Percentiles rank a stretch among this genome's conserved stretches.
These are phyloP conservation scores for Alces alces DNA, from an alignment of 2,113 vertebrate genomes.

Conservation along the genomic window DNA sequence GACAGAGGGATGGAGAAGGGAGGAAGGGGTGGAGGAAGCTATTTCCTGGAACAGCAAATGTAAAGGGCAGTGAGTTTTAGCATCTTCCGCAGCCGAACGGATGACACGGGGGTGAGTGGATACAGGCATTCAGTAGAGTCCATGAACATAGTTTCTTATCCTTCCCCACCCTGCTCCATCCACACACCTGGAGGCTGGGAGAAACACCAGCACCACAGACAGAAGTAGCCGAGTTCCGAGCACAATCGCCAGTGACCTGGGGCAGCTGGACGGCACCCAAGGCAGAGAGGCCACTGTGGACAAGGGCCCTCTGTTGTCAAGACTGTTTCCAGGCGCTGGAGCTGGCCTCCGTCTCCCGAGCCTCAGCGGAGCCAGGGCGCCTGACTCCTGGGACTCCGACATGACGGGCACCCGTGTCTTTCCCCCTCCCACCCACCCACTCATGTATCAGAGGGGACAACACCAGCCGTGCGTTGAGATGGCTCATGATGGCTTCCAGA, in stretches of 20 bases:
- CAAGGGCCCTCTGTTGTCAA: too few species aligned
- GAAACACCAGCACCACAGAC: not conserved
- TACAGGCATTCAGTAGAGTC: not conserved
- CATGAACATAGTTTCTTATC: not conserved
- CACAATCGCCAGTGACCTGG: not conserved
- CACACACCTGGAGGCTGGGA: not conserved
- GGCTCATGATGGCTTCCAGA: not conserved
- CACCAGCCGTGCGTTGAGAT: too few species aligned
- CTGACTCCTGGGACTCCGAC: not conserved
- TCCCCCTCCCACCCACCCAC: not conserved
- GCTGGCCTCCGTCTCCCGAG: not conserved
- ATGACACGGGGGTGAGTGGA: not conserved
- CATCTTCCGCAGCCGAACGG: not conserved
- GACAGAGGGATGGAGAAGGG: not conserved
- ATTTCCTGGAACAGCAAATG: not conserved
- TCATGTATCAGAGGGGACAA: too few species aligned
- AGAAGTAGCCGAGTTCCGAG: not conserved
- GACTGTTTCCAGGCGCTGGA: not conserved
- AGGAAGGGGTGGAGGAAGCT: not conserved
- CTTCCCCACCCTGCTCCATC: not conserved
- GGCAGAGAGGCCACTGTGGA: not conserved
- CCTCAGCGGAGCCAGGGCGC: not conserved
- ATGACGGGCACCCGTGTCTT: fast-evolving
- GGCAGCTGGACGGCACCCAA: not conserved
- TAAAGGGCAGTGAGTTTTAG: not conserved